These are phyloP conservation scores for Druon quercuslanigerum DNA, from an alignment of 1,140 invertebrate species.

Conservation along the genomic window DNA sequence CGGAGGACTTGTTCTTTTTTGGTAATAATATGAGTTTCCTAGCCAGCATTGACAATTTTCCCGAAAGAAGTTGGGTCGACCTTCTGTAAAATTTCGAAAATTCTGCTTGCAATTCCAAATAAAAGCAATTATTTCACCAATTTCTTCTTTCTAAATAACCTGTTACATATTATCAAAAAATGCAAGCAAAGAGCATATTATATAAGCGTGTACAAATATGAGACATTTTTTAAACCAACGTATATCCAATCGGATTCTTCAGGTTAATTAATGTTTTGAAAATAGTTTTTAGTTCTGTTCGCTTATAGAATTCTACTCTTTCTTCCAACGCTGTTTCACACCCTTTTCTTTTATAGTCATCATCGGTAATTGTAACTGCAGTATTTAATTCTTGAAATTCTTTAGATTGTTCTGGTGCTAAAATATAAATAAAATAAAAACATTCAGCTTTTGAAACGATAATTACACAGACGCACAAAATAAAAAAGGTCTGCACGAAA, in stretches of 20 bases:
- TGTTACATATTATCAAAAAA: no score
- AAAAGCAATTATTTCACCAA: no score
- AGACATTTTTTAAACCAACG: not conserved
- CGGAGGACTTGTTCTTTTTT: no score
- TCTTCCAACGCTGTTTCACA: not conserved
- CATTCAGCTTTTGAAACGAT: not conserved
- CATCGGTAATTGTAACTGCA: not conserved
- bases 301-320: not conserved
- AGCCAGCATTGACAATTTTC: no score
- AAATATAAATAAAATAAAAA: not conserved
- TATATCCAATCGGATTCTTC: not conserved
- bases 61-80: no score
- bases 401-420: not conserved
- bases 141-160: no score
- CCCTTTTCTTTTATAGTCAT: not conserved
- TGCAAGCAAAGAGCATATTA: no score
- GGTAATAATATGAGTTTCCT: no score
- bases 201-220: no score
- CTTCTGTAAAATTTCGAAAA: no score
- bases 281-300: not conserved
- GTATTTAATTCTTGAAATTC: not conserved
- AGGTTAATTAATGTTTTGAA: not conserved
- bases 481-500: not conserved
- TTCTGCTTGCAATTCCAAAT: no score
- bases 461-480: not conserved